phyloP scores from a whole-genome alignment of 2,113 vertebrate genomes.

The Psittacula cyanocephala region DNA sequence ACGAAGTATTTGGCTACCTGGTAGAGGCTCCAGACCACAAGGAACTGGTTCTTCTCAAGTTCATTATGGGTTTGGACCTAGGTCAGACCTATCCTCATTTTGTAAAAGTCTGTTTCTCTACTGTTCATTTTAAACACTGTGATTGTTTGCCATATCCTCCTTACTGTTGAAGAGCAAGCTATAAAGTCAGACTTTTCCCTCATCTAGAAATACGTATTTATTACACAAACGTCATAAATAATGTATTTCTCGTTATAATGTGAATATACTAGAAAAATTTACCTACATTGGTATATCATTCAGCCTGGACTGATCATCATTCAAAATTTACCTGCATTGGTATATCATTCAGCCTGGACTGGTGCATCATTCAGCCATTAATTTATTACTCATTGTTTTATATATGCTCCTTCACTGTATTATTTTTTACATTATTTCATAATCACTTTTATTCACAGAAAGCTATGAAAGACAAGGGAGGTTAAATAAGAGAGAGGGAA shows the following conservation, averaged over 20 bases:
- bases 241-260: neutral
- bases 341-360: neutral
- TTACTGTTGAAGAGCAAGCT: neutral
- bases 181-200: neutral
- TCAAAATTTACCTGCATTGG: neutral
- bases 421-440: neutral
- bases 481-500: neutral
- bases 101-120: neutral
- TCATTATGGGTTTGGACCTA: neutral
- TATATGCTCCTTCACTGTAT: neutral
- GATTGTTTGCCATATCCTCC: neutral
- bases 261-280: neutral
- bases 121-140: neutral
- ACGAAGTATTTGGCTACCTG: neutral
- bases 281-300: neutral
- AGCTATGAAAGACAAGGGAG: neutral
- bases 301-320: neutral
- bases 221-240: neutral
- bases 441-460: neutral
- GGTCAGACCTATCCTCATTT: neutral
- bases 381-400: neutral
- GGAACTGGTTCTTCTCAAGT: neutral
- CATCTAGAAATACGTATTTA: neutral
- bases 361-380: neutral
- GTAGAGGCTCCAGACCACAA: neutral